Evolutionary conservation across 1,140 invertebrate genomes (phyloP).

Genomic region (Drosophila cardini): DNA sequence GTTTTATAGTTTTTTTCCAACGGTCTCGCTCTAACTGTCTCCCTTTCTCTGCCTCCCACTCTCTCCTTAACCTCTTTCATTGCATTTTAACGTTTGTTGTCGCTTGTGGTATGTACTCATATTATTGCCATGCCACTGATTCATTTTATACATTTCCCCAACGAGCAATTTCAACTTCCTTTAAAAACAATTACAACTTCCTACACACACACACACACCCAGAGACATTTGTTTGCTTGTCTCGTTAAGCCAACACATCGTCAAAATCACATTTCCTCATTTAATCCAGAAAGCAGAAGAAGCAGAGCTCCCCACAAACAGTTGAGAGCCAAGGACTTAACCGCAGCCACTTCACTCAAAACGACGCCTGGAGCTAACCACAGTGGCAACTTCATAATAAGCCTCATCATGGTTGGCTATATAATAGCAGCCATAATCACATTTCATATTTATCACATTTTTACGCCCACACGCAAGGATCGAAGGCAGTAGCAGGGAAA

Average conservation of each 20-base stretch:
- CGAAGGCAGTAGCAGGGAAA: background rate
- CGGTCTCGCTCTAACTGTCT: too few species aligned
- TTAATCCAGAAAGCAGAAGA: conserved; percentile 26
- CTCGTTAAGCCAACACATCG: conserved; percentile 80
- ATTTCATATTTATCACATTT: conserved; percentile 85
- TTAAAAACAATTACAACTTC: conserved; percentile 82
- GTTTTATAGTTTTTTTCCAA: conserved; percentile 7
- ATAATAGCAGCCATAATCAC: conserved; percentile 83
- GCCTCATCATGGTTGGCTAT: conserved; percentile 69
- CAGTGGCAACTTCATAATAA: conserved; percentile 79
- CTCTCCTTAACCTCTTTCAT: conserved; percentile 3
- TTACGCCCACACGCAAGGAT: conserved; percentile 65
- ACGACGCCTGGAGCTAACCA: conserved; percentile 73
- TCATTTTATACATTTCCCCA: conserved; percentile 79
- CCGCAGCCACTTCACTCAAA: conserved; percentile 67
- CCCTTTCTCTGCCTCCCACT: too few species aligned
- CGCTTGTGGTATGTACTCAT: conserved; percentile 11
- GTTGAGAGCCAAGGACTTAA: conserved; percentile 10
- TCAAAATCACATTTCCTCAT: conserved; percentile 81
- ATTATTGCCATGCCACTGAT: conserved; percentile 41
- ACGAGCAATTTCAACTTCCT: conserved; percentile 76
- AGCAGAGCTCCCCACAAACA: conserved; percentile 1
- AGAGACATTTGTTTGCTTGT: conserved; percentile 41
- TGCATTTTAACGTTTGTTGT: background rate
- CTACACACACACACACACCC: conserved; percentile 33